These are phyloP conservation scores for Linurgus olivaceus DNA, from an alignment of 2,797 vertebrate genomes.

Conservation along the genomic window DNA sequence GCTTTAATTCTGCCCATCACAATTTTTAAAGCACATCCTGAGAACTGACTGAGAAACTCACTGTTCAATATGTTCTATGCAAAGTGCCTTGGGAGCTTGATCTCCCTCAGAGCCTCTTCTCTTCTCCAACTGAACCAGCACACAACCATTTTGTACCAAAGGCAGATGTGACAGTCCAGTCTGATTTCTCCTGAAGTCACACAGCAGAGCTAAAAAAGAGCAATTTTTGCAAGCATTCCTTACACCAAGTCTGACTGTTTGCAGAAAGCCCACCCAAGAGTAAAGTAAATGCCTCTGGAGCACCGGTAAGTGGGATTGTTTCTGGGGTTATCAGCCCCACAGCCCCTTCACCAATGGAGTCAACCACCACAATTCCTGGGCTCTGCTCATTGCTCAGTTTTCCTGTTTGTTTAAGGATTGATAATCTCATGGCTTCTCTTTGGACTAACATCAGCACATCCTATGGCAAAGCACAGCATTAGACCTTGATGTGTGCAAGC, in stretches of 20 bases:
- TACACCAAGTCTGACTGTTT: neutral
- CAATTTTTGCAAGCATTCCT: neutral
- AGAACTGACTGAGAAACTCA: neutral
- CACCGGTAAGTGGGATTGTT: neutral
- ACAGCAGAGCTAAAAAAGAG: neutral
- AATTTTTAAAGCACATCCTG: neutral
- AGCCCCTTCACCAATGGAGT: neutral
- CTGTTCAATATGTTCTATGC: neutral
- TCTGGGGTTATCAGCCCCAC: neutral
- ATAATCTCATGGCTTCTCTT: neutral
- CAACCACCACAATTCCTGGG: neutral
- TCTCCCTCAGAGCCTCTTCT: neutral
- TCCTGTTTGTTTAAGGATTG: neutral
- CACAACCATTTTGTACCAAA: neutral
- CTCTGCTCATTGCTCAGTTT: neutral
- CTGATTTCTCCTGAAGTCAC: neutral
- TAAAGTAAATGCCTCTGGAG: neutral
- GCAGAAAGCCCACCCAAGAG: neutral
- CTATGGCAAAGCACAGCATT: neutral
- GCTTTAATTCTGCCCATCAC: neutral
- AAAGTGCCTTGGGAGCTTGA: neutral
- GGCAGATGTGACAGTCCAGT: neutral
- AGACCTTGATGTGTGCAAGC: neutral
- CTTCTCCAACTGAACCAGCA: neutral
- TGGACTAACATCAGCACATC: neutral